Percentiles rank a stretch among this genome's conserved stretches.
phyloP scores from a whole-genome alignment of 2,888 invertebrate genomes.

The Catocala sponsa region DNA sequence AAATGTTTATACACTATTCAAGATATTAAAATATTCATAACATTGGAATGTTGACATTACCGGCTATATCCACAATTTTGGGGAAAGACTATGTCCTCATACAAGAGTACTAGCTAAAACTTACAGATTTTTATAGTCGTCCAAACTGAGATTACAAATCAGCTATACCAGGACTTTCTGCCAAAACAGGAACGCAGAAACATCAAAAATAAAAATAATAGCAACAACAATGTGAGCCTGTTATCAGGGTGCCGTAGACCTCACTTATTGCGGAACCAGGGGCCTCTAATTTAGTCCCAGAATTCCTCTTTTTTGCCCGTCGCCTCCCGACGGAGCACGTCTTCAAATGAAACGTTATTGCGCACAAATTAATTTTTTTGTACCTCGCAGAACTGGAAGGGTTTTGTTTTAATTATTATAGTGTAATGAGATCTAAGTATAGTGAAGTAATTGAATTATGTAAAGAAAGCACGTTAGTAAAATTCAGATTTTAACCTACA shows the following conservation, averaged over 20 bases:
- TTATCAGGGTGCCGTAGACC: slow-evolving; percentile 77
- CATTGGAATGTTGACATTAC: too few species aligned
- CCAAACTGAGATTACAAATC: slow-evolving; percentile 34
- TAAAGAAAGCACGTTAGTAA: too few species aligned
- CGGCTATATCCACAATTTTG: too few species aligned
- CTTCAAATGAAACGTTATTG: slow-evolving; percentile 63
- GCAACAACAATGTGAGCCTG: slow-evolving; percentile 75
- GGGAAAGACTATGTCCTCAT: too few species aligned
- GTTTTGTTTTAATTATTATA: slow-evolving; percentile 8
- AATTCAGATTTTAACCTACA: too few species aligned
- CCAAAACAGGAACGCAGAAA: slow-evolving; percentile 57
- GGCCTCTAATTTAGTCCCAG: slow-evolving; percentile 76
- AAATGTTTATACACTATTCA: too few species aligned
- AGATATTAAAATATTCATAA: too few species aligned
- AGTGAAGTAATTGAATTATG: too few species aligned
- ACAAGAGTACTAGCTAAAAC: too few species aligned
- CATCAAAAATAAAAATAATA: slow-evolving; percentile 77
- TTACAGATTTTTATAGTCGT: background rate
- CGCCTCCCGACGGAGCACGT: slow-evolving; percentile 60
- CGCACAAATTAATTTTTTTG: slow-evolving; percentile 54
- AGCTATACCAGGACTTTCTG: slow-evolving; percentile 14
- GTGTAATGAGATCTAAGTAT: too few species aligned
- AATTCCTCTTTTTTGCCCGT: slow-evolving; percentile 49
- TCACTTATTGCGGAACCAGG: slow-evolving; percentile 75
- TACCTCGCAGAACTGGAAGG: slow-evolving; percentile 7